phyloP scores from a whole-genome alignment of 2,888 invertebrate genomes.

The Phasia obesa region DNA sequence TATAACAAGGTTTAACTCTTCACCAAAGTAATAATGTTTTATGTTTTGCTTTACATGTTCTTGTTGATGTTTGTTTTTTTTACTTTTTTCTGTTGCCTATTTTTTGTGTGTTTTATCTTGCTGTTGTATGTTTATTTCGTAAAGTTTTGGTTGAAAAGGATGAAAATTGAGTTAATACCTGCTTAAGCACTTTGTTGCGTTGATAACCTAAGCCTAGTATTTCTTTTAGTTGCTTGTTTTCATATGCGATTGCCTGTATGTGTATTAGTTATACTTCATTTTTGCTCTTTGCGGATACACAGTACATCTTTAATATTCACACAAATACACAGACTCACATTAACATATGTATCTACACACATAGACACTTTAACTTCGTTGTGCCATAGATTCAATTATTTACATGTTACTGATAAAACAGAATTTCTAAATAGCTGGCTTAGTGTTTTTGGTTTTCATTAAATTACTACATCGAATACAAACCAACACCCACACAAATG shows the following conservation, averaged over 20 bases:
- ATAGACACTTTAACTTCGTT: slow-evolving; percentile 13
- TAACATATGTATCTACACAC: neutral
- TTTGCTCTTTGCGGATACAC: slow-evolving; percentile 20
- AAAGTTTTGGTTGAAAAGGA: slow-evolving; percentile 51
- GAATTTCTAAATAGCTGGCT: slow-evolving; percentile 67
- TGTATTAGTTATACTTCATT: slow-evolving; percentile 7
- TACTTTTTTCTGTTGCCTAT: slow-evolving; percentile 30
- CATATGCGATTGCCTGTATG: slow-evolving; percentile 3
- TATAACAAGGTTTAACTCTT: slow-evolving; percentile 44
- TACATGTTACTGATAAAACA: slow-evolving; percentile 53
- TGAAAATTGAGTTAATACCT: slow-evolving; percentile 69
- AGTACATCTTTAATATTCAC: slow-evolving; percentile 19
- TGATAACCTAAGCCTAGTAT: slow-evolving; percentile 61
- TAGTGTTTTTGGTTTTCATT: slow-evolving; percentile 67
- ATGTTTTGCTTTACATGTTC: slow-evolving; percentile 22
- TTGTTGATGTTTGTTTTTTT: neutral
- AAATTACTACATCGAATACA: slow-evolving; percentile 42
- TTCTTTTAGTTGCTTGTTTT: slow-evolving; percentile 46
- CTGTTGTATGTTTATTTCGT: slow-evolving; percentile 33
- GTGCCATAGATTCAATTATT: slow-evolving; percentile 48
- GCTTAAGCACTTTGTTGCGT: slow-evolving; percentile 68
- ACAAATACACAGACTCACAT: slow-evolving; percentile 6
- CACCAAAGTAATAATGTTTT: slow-evolving; percentile 39
- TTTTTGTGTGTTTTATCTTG: neutral
- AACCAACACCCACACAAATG: neutral